Evolutionary conservation across 2,888 invertebrate species (phyloP), one percentile per base, ranked within the genome.

Genomic region (Dynastes hyllus): DNA sequence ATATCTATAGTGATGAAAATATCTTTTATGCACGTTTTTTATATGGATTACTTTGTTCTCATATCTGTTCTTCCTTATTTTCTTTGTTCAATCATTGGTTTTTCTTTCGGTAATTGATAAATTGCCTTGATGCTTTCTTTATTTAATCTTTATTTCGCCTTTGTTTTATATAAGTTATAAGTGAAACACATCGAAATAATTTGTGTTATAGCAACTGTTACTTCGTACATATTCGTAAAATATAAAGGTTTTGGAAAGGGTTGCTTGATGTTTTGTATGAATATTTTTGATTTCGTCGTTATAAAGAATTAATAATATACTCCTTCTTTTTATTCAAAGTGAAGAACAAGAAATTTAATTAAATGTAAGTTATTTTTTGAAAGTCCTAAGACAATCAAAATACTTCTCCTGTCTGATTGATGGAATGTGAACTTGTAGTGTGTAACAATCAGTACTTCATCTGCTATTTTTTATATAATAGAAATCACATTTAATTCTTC

Each of bases 1-100:
- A 85, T 86, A 86, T 86, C 86, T 86, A 85, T 85, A 88, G 86
- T 89, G 87, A 87, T 88, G 88, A 89, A 89, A 89, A 89, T 89
- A 88, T 88, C 84, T 83, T 81, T 69, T 69, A 51, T 66, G 63
- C 29, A 66, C 82, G 86, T 87, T 78, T 11, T 45, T 66, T 76
- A 78, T 75, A 69, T 76, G 58, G 69, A 37, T 79, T 76, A 76
- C 70, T 69, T 61, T 32, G 71, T 71, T 71, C 40, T 55, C 55
- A 16, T 55, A 37, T 53, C 16, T 51, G 22, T 16, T 32, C 45
- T 76, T 76, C 37, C 40, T 37, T 53, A 40, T 45, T 70, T 63
- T 80, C 45, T 78, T 67, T 66, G 66, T 76, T 80, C 78, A 73
- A 67, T 78, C 53, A 29, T 73, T 65, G 29, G 32, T 80, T 70